These are phyloP conservation scores for Orchesella cincta DNA, from an alignment of 1,140 invertebrate species.

Conservation along the genomic window DNA sequence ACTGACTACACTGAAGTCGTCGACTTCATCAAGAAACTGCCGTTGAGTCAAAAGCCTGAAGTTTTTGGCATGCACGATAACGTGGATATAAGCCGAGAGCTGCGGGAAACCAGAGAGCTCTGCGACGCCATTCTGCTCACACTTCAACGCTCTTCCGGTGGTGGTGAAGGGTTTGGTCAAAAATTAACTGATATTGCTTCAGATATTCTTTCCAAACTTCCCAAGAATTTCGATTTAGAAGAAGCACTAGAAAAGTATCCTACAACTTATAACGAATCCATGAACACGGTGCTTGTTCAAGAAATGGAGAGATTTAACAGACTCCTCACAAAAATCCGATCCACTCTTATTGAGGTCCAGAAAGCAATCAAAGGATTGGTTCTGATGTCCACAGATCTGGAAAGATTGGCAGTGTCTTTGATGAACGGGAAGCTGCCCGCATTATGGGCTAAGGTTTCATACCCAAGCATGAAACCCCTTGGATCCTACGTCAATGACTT, in stretches of 20 bases:
- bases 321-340: conserved; percentile 67
- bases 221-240: conserved; percentile 58
- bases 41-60: conserved; percentile 74
- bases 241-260: conserved; percentile 57
- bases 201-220: conserved; percentile 59
- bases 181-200: conserved; percentile 54
- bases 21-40: conserved; percentile 73
- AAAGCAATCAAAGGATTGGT: conserved; percentile 85
- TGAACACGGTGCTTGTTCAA: conserved; percentile 69
- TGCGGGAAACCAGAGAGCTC: conserved; percentile 69
- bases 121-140: conserved; percentile 42
- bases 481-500: conserved; percentile 85
- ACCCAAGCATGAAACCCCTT: conserved; percentile 88
- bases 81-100: conserved; percentile 89
- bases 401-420: conserved; percentile 74
- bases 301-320: conserved; percentile 83
- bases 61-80: conserved; percentile 89
- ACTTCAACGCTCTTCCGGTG: conserved; percentile 50
- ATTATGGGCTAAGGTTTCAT: conserved; percentile 82
- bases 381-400: conserved; percentile 82
- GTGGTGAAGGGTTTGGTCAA: conserved; percentile 55
- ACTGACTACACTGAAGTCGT: conserved; percentile 71
- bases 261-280: conserved; percentile 59
- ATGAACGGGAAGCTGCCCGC: conserved; percentile 75
- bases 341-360: conserved; percentile 71